Percentiles rank a stretch among this genome's conserved stretches.
phyloP scores from a whole-genome alignment of 64 coral and sea anemone species.

The Catalaphyllia jardinei region DNA sequence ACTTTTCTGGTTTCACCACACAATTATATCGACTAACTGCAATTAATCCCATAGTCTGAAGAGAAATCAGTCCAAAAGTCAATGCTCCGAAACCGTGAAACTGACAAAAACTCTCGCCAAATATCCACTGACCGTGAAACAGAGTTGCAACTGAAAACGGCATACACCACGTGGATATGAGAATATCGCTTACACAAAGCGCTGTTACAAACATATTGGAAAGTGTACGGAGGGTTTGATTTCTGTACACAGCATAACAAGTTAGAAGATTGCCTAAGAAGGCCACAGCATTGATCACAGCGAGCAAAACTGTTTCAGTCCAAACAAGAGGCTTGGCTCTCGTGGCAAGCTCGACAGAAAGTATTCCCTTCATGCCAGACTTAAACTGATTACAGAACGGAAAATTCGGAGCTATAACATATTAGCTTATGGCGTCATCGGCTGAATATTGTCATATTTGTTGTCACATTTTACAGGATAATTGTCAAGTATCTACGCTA shows the following conservation, averaged over 20 bases:
- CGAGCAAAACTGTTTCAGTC: slow-evolving; percentile 20
- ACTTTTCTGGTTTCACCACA: slow-evolving; percentile 53
- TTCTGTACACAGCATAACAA: slow-evolving; percentile 39
- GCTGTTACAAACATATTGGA: slow-evolving; percentile 58
- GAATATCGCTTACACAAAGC: slow-evolving; percentile 47
- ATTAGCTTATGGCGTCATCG: no score
- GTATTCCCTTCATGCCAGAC: not conserved
- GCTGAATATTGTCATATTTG: no score
- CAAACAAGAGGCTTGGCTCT: not conserved
- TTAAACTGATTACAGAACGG: no score
- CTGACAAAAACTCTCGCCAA: slow-evolving; percentile 39
- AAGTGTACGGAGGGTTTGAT: slow-evolving; percentile 28
- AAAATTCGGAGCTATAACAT: no score
- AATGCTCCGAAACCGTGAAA: slow-evolving; percentile 63
- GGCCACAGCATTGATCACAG: not conserved
- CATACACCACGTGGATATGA: slow-evolving; percentile 51
- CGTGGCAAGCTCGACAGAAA: not conserved
- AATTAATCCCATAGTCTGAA: slow-evolving; percentile 63
- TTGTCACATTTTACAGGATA: no score
- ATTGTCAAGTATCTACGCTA: no score
- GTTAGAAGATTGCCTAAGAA: slow-evolving; percentile 38
- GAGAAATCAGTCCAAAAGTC: slow-evolving; percentile 38
- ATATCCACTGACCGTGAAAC: slow-evolving; percentile 53
- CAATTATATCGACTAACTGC: slow-evolving; percentile 72
- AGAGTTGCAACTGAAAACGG: slow-evolving; percentile 60